Base-by-base conservation (phyloP, 2,797 vertebrate genomes). In the Parambassis ranga region DNA sequence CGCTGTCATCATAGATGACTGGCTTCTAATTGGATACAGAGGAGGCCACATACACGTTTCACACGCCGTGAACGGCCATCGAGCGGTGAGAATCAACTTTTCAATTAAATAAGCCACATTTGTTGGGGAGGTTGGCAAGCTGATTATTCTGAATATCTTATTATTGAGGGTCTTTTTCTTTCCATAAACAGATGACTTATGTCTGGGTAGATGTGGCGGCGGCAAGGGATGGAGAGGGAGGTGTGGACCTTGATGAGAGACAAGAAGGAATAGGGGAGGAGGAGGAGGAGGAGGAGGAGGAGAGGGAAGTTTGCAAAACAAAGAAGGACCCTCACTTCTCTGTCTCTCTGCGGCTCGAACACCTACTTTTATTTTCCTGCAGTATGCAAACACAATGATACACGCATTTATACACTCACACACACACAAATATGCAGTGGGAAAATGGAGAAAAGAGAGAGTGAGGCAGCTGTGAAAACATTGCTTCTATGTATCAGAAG, bases 21-120 rank as follows among this genome's bases (percentile, higher is more conserved):
- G 81, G 81, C 81, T 83, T 90, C 92, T 94, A 96, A 97, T 95
- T 95, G 92, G 91, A 94, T 93, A 83, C 83, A 85, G 85, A 90
- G 62, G 81, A 85, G 49, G 62, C 69, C 27, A 22, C 57, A 26
- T 70, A 65, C 48, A 22, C 56, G 76, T 71, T 71, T 43, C 65
- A 35, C 79, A 70, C 10, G 28, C 71, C 46, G 72, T 0, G 55
- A 56, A 28, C 3, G 57, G 23, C 64, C 70, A 46, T 53, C 18
- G 15, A 71, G 60, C 41, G 43, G 42, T 0, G 19, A 49, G 66
- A 68, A 60, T 62, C 87, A 72, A 82, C 92, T 89, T 92, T 83
- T 89, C 92, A 94, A 95, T 91, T 93, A 90, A 92, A 89, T 91
- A 89, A 86, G 89, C 90, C 79, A 85, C 65, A 73, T 79, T 87